Evolutionary conservation across 2,888 invertebrate genomes (phyloP), one percentile per base, ranked within the genome.

Genomic region (Epinotia bilunana): DNA sequence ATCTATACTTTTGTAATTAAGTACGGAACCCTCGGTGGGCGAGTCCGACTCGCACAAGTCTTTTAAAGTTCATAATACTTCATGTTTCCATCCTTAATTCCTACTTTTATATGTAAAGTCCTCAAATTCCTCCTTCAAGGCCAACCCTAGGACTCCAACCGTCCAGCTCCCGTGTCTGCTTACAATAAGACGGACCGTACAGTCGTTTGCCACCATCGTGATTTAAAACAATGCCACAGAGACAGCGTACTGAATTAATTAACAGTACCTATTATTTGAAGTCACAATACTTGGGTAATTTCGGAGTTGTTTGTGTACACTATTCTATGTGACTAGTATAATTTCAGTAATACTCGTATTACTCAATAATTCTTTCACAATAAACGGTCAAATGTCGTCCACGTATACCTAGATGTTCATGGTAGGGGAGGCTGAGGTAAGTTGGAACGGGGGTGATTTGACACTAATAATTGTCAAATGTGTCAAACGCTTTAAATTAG

Each of bases 341-440:
- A 53, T 53, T 53, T 53, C 53, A 53, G 53, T 53, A 53, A n/a
- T 53, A n/a, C n/a, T n/a, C n/a, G n/a, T n/a, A n/a, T n/a, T 53
- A 53, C 13, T 53, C n/a, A 53, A 53, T 53, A 53, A 64, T 64
- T 20, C 11, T 13, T 64, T 4, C 61, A 4, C 20, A 43, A 43
- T 43, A 20, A 46, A 3, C 46, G n/a, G 64, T 46, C 23, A 46
- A 49, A 64, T 49, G 64, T 49, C 23, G 13, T 53, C 53, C n/a
- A 23, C 49, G 46, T 49, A n/a, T 43, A 28, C 2, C 63, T 63
- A 46, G 64, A 64, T 64, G 49, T 28, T 64, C 64, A 64, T 64
- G 49, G 64, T 49, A 64, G 64, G 64, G 64, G 64, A 64, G 23
- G 49, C 49, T n/a, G 64, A 64, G 64, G 64, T 64, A 64, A 64